Conservation (phyloP, 2,888 invertebrate species). For the Cynaeus angustus region DNA sequence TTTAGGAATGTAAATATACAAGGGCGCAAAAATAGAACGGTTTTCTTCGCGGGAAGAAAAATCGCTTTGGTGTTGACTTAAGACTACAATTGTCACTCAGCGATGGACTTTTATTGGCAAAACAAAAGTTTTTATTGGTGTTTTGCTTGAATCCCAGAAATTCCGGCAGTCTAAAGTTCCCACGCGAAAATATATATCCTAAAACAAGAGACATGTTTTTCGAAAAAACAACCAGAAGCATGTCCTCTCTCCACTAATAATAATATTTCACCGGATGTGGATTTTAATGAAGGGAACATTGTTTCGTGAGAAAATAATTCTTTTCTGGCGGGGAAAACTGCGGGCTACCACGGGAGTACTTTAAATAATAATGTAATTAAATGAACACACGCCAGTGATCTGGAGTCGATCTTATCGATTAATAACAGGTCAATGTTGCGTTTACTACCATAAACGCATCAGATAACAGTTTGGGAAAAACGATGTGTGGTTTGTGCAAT, state of each 20-base stretch:
- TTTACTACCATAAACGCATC: constrained; percentile 14
- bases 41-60: constrained; percentile 7
- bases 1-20: constrained; percentile 44
- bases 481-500: constrained; percentile 5
- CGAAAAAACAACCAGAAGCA: background rate
- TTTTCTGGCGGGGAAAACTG: constrained; percentile 29
- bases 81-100: constrained; percentile 11
- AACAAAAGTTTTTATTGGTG: constrained; percentile 46
- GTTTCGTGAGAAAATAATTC: constrained; percentile 29
- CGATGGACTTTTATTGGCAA: constrained; percentile 33
- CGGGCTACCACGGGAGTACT: constrained; percentile 27
- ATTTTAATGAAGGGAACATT: constrained; percentile 19
- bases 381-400: constrained; percentile 37
- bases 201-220: background rate
- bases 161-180: background rate
- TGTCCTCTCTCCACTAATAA: background rate
- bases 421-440: constrained; percentile 13
- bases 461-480: constrained; percentile 17
- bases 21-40: constrained; percentile 21
- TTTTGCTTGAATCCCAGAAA: constrained; percentile 33
- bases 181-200: background rate
- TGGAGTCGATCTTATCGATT: constrained; percentile 40
- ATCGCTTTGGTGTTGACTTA: background rate
- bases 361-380: constrained; percentile 41
- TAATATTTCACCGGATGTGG: constrained; percentile 14